Evolutionary conservation across 2,888 invertebrate genomes (phyloP).

Genomic region (Coleophora flavipennella): DNA sequence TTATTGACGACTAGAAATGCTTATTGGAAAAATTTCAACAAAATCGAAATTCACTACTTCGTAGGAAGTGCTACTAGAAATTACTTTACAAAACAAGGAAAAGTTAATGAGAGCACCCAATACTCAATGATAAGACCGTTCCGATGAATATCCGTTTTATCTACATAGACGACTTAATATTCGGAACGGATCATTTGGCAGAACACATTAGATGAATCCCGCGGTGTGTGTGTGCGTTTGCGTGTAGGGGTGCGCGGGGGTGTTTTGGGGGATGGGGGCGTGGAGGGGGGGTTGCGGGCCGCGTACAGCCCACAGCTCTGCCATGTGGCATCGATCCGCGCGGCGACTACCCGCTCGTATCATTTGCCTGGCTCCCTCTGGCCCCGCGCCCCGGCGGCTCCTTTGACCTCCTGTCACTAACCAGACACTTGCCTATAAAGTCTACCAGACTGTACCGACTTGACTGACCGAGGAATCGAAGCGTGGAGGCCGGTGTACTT

Average conservation of each 20-base stretch:
- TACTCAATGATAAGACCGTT: conserved; percentile 12
- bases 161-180: conserved; percentile 38
- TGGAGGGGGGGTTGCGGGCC: conserved; percentile 32
- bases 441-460: conserved; percentile 15
- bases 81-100: background rate
- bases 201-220: conserved; percentile 53
- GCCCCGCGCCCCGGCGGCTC: conserved; percentile 6
- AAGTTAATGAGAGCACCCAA: conserved; percentile 9
- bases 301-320: conserved; percentile 18
- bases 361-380: conserved; percentile 58
- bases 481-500: conserved; percentile 1
- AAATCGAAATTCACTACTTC: background rate
- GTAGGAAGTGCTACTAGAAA: background rate
- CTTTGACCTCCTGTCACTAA: conserved; percentile 29
- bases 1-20: background rate
- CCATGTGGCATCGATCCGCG: conserved; percentile 61
- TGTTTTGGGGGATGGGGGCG: conserved; percentile 29
- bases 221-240: conserved; percentile 25
- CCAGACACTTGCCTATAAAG: conserved; percentile 21
- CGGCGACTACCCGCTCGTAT: conserved; percentile 42
- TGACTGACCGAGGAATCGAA: background rate
- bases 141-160: conserved; percentile 31
- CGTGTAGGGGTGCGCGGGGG: conserved; percentile 40
- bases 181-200: conserved; percentile 63
- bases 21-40: background rate